Evolutionary conservation across 2,797 vertebrate species (phyloP), one percentile per base, ranked within the genome.

Genomic region (Sebastes reedi): DNA sequence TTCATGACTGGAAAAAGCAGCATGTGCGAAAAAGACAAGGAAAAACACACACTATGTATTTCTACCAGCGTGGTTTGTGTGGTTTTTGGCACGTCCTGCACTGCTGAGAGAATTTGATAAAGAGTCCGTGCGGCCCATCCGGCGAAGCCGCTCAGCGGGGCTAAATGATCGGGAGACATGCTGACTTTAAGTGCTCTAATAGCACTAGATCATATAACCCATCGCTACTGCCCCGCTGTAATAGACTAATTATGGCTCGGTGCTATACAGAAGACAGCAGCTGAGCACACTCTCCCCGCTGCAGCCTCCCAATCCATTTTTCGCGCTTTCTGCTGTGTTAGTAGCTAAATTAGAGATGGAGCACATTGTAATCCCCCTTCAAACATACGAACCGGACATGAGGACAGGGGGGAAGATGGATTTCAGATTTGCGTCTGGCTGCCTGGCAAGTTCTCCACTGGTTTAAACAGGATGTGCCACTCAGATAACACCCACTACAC

Each of bases 131-230:
- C 77, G 71, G 71, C 46, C 79, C 73, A 65, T 86, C 77, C 77
- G 9, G 77, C 77, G 68, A 60, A 77, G 83, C 73, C 67, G 83
- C 87, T 86, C 87, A 83, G 84, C 58, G 36, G 89, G 91, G 80
- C 88, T 87, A 86, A 91, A 91, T 75, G 87, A 88, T 61, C 16
- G 70, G 87, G 76, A 85, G 84, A 82, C 82, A 82, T 69, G 90
- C 83, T 77, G 91, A 82, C 84, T 91, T 88, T 80, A 91, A 93
- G 91, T 84, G 89, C 87, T 88, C 80, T 88, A 91, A 94, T 88
- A 86, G 87, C 88, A 69, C 86, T 69, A 73, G 87, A 91, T 93
- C 90, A 90, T 83, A 88, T 84, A 90, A 89, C 87, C 90, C 77
- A 74, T 80, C 22, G 67, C 72, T 78, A 73, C 88, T 72, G 88